A percentile compares a stretch with the other conserved stretches of the same genome.
Evolutionary conservation across 2,113 vertebrate genomes (phyloP).

Genomic region (Arvicanthis niloticus): DNA sequence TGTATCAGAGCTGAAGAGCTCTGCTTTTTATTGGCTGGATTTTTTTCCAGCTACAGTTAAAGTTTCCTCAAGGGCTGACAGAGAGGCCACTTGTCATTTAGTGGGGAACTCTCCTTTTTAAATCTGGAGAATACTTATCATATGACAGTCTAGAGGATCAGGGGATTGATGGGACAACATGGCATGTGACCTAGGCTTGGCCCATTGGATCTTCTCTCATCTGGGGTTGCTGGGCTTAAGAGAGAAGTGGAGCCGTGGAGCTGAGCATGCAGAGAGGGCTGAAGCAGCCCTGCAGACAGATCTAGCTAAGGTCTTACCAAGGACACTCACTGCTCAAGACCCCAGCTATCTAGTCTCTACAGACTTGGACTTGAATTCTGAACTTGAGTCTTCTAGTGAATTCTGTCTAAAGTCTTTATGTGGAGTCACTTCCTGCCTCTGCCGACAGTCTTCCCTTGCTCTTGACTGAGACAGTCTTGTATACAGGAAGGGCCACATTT

Average conservation of each 20-base stretch:
- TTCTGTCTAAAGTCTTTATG: neutral
- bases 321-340: neutral
- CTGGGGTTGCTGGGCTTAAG: neutral
- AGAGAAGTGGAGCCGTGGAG: neutral
- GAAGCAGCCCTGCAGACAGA: neutral
- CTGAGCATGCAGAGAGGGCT: neutral
- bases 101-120: neutral
- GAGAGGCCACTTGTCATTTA: neutral
- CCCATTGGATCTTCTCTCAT: neutral
- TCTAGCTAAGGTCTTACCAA: accelerated
- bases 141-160: neutral
- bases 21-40: neutral
- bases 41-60: neutral
- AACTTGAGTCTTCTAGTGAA: neutral
- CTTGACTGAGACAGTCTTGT: neutral
- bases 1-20: neutral
- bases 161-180: neutral
- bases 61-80: neutral
- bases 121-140: neutral
- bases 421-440: neutral
- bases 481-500: accelerated
- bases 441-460: neutral
- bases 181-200: neutral
- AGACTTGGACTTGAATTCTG: neutral
- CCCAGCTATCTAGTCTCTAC: neutral